phyloP scores from a whole-genome alignment of 2,797 vertebrate genomes.

The Sebastes nivosus region DNA sequence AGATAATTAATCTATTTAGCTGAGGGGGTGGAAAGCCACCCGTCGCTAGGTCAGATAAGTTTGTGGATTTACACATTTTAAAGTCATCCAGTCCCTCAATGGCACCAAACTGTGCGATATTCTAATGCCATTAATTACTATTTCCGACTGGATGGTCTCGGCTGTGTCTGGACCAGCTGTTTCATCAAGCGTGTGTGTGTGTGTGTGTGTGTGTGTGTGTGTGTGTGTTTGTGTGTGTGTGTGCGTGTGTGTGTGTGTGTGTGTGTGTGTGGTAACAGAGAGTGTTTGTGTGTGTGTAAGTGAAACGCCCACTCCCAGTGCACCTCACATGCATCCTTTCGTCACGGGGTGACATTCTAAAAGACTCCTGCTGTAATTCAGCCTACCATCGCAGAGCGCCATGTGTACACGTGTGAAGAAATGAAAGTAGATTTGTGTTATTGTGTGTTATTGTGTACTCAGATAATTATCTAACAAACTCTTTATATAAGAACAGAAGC shows the following conservation, averaged over 20 bases:
- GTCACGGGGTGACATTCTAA: constrained; percentile 61
- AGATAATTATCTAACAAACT: constrained; percentile 5
- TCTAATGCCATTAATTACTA: constrained; percentile 86
- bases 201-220: background rate
- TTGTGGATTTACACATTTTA: constrained; percentile 82
- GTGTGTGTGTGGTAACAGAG: background rate
- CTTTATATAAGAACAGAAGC: background rate
- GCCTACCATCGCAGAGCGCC: constrained; percentile 37
- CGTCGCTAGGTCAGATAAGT: constrained; percentile 77
- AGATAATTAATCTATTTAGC: constrained; percentile 81
- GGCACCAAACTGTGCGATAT: constrained; percentile 80
- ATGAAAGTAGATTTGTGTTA: constrained; percentile 4
- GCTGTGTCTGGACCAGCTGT: constrained; percentile 83
- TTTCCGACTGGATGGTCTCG: constrained; percentile 84
- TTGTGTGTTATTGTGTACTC: background rate
- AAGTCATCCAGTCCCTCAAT: constrained; percentile 81
- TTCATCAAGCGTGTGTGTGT: constrained; percentile 66
- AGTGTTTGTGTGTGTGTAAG: constrained; percentile 23
- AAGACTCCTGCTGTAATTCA: constrained; percentile 59
- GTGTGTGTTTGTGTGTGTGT: background rate
- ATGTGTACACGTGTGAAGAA: background rate
- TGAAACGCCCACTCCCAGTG: constrained; percentile 53
- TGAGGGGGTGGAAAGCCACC: constrained; percentile 71
- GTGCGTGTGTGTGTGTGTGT: constrained; percentile 6
- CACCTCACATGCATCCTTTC: constrained; percentile 57